Percentiles rank a stretch among this genome's conserved stretches.
Conservation (phyloP, 2,888 invertebrate species). For the Epirrhoe alternata region DNA sequence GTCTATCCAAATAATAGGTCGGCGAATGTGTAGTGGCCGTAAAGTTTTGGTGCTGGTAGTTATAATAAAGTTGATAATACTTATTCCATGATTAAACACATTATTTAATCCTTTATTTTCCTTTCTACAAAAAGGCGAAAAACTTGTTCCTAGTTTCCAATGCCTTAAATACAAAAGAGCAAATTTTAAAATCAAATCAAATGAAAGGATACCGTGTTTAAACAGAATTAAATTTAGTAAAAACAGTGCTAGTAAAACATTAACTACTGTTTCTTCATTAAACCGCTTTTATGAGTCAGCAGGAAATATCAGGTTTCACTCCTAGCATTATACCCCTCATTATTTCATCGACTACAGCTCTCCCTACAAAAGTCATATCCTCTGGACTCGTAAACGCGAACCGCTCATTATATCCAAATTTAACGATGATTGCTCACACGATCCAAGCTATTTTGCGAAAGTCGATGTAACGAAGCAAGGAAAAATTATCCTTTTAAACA, state of each 20-base stretch:
- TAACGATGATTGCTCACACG: conserved; percentile 70
- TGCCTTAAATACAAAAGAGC: too few relatives aligned
- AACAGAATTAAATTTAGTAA: too few relatives aligned
- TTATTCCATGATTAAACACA: too few relatives aligned
- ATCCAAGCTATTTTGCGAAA: conserved; percentile 53
- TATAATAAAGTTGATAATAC: too few relatives aligned
- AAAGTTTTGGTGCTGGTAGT: too few relatives aligned
- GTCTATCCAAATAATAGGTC: too few relatives aligned
- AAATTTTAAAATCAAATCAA: too few relatives aligned
- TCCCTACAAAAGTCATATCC: conserved; percentile 50
- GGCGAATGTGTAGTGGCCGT: too few relatives aligned
- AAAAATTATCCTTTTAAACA: conserved; percentile 19
- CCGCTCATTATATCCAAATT: conserved; percentile 71
- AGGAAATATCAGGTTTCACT: not conserved
- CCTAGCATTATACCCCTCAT: not conserved
- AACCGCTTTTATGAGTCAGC: not conserved
- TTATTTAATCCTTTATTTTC: too few relatives aligned
- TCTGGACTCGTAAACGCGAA: conserved; percentile 61
- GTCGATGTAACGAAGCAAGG: conserved; percentile 13
- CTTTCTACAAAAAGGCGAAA: too few relatives aligned
- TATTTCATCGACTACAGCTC: conserved; percentile 20
- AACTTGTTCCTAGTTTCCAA: too few relatives aligned
- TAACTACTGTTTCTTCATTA: not conserved
- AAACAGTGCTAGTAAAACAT: not conserved
- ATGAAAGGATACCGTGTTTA: too few relatives aligned